Conservation (phyloP, 2,797 vertebrate species). For the Typhlichthys eigenmanni region DNA sequence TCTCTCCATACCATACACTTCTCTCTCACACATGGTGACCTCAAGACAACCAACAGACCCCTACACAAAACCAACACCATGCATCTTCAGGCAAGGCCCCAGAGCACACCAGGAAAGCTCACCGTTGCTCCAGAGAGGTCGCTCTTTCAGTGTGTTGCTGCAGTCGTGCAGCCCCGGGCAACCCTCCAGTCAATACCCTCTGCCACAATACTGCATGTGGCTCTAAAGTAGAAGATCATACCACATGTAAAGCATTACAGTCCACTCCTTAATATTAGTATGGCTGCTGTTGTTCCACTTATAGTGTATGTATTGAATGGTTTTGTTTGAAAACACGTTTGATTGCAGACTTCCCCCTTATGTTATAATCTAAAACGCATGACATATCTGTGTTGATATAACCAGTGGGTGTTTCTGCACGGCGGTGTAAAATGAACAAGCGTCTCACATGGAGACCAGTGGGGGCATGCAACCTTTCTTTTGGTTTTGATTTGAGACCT, state of each 20-base stretch:
- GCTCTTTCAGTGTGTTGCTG: constrained; percentile 23
- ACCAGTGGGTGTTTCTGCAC: constrained; percentile 57
- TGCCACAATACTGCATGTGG: constrained; percentile 25
- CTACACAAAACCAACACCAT: constrained; percentile 1
- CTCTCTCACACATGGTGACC: constrained; percentile 37
- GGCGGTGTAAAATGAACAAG: constrained; percentile 50
- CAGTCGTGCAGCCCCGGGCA: constrained; percentile 14
- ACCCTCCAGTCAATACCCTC: constrained; percentile 12
- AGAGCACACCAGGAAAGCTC: neutral
- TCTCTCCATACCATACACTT: constrained; percentile 45
- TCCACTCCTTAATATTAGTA: constrained; percentile 47
- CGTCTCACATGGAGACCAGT: constrained; percentile 32
- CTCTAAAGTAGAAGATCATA: constrained; percentile 30
- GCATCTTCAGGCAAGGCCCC: neutral
- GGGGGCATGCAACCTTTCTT: constrained; percentile 36
- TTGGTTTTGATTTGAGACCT: constrained; percentile 24
- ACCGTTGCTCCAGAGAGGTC: constrained; percentile 10
- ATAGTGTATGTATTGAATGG: constrained; percentile 64
- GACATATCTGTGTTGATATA: constrained; percentile 53
- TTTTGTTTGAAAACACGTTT: constrained; percentile 45
- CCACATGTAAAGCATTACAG: constrained; percentile 35
- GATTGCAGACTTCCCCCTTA: constrained; percentile 32
- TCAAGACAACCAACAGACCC: constrained; percentile 9
- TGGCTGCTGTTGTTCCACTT: constrained; percentile 64
- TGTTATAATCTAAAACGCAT: constrained; percentile 62